A percentile compares a stretch with the other conserved stretches of the same genome.
Evolutionary conservation across 2,113 vertebrate genomes (phyloP).

Genomic region (Nibea albiflora): DNA sequence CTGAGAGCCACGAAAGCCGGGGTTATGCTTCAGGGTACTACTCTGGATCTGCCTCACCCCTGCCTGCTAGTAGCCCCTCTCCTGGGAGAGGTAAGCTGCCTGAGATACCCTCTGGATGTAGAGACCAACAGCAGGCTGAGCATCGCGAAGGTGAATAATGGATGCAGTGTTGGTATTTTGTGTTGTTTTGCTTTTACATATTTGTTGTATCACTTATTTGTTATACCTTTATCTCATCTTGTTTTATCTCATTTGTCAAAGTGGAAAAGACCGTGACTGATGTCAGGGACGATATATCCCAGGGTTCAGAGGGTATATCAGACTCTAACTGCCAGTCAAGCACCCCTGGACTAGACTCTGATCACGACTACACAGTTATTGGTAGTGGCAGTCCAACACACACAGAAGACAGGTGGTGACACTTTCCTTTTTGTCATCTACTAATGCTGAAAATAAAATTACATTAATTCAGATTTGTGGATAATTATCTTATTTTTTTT

Average conservation of each 20-base stretch:
- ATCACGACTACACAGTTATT: constrained; percentile 83
- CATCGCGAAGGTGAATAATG: constrained; percentile 67
- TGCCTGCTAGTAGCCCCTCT: constrained; percentile 71
- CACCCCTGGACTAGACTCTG: constrained; percentile 74
- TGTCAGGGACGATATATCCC: constrained; percentile 74
- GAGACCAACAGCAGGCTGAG: constrained; percentile 50
- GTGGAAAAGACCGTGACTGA: constrained; percentile 40
- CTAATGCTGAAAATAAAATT: constrained; percentile 2
- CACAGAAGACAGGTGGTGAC: constrained; percentile 83
- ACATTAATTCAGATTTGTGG: neutral
- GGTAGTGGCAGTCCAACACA: constrained; percentile 86
- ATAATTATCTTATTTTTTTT: neutral
- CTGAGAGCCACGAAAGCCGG: constrained; percentile 79
- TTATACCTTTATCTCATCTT: neutral
- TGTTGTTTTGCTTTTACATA: neutral
- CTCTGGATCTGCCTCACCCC: constrained; percentile 80
- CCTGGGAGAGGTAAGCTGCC: constrained; percentile 64
- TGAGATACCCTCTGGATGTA: constrained; percentile 33
- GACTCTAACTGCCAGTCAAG: constrained; percentile 68
- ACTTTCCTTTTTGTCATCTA: neutral
- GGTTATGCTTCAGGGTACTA: constrained; percentile 83
- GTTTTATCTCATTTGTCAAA: constrained; percentile 31
- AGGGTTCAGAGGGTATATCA: constrained; percentile 73
- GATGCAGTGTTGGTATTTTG: neutral
- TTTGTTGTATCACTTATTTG: neutral